These are phyloP conservation scores for Tetrapedia diversipes DNA, from an alignment of 2,888 invertebrate species.

Conservation along the genomic window DNA sequence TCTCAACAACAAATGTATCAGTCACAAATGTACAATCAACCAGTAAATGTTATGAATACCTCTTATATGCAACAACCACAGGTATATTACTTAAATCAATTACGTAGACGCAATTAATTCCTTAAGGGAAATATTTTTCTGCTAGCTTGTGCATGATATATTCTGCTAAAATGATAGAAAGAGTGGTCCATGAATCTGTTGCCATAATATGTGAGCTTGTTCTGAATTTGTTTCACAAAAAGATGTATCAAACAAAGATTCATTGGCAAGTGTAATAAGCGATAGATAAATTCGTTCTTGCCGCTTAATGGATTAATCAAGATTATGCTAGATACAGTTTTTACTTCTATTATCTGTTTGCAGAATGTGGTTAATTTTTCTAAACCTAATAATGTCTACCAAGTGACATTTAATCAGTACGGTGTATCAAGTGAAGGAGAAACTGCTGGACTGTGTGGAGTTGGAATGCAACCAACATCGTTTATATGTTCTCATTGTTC, in stretches of 20 bases:
- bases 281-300: neutral
- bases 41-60: neutral
- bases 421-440: neutral
- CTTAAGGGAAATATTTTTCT: neutral
- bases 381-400: conserved; percentile 1
- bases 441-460: neutral
- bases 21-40: conserved; percentile 1
- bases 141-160: neutral
- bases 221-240: too few species aligned
- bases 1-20: conserved; percentile 31
- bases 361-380: conserved; percentile 21
- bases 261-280: too few species aligned
- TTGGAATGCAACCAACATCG: neutral
- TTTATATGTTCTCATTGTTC: conserved; percentile 62
- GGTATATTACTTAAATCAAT: conserved; percentile 12
- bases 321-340: neutral
- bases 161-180: too few species aligned
- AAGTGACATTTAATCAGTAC: neutral
- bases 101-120: neutral
- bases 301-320: neutral
- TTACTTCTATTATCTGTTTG: neutral
- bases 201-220: too few species aligned
- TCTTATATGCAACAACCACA: conserved; percentile 9
- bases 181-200: too few species aligned
- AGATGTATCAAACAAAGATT: too few species aligned